Evolutionary conservation across 2,888 invertebrate species (phyloP), one percentile per base, ranked within the genome.

Genomic region (Polymixis lichenea): DNA sequence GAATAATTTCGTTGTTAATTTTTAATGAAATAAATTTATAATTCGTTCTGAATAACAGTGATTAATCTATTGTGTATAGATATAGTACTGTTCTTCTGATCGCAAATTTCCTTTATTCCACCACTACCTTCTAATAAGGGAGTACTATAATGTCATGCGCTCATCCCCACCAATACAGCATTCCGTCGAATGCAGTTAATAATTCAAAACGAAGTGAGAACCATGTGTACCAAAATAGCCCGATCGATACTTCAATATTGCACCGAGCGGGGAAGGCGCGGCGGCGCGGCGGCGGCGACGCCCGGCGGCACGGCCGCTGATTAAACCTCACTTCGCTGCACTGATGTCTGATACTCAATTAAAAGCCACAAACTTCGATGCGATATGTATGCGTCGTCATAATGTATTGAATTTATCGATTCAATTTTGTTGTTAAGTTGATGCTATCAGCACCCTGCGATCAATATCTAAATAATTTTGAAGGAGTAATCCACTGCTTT

Each of bases 221-320:
- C 43, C 4, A 22, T 53, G 25, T 13, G 55, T 43, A 56, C 28
- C 13, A 55, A 77, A 77, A 77, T 78, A 80, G 19, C 32, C 13
- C 25, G 7, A 80, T 83, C 70, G 43, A 83, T 83, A 78, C 15
- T 62, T 66, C 5, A 55, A 46, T 66, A 61, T 61, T 61, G 55
- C 60, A 83, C 25, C 28, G 38, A 28, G 38, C 38, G 38, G 38
- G 38, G 38, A 38, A 3, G 68, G 32, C 49, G 72, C 72, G 19
- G 13, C 13, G n/a, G 11, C 38, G 17, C 8, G 0, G 38, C 38
- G 38, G 4, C 38, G 38, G 5, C 38, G 38, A 32, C 28, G 49
- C 25, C 60, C 46, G n/a, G 3, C 8, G 28, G 66, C 32, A 62
- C 28, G 15, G 28, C 4, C 17, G 38, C n/a, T 43, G 17, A 64